A percentile compares a stretch with the other conserved stretches of the same genome.
These are phyloP conservation scores for Carcina quercana DNA, from an alignment of 2,888 invertebrate species.

Conservation along the genomic window DNA sequence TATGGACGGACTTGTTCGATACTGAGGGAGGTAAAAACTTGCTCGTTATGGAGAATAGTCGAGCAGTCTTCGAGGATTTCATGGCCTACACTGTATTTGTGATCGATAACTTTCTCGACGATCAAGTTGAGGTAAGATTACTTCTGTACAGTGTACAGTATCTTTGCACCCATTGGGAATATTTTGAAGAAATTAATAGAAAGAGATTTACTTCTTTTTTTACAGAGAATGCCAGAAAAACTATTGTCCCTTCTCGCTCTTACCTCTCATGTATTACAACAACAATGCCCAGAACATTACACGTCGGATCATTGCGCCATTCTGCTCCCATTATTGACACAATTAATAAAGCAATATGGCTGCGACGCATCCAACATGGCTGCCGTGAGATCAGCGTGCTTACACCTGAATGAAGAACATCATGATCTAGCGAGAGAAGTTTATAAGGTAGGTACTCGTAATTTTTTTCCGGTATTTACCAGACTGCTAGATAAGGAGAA, in stretches of 20 bases:
- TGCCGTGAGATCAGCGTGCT: not conserved
- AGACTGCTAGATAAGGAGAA: too few species aligned
- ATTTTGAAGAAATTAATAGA: not conserved
- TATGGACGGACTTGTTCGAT: conserved; percentile 33
- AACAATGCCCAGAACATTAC: conserved; percentile 9
- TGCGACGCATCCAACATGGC: not conserved
- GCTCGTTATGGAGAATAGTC: conserved; percentile 15
- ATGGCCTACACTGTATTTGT: conserved; percentile 15
- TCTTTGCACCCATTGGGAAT: not conserved
- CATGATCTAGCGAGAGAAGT: too few species aligned
- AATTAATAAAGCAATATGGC: not conserved
- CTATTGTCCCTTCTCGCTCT: conserved; percentile 13
- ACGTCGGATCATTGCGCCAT: conserved; percentile 5
- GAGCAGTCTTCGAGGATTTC: conserved; percentile 20
- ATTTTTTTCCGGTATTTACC: too few species aligned
- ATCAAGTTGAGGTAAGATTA: conserved; percentile 11
- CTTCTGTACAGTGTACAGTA: not conserved
- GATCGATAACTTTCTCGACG: conserved; percentile 15
- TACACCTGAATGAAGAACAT: not conserved
- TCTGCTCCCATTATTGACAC: not conserved
- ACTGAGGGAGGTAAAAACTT: conserved; percentile 14
- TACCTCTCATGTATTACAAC: conserved; percentile 13
- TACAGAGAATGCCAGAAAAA: conserved; percentile 16
- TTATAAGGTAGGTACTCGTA: too few species aligned
- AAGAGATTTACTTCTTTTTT: not conserved